These are phyloP conservation scores for Petromus typicus DNA, from an alignment of 2,113 vertebrate genomes.

Conservation along the genomic window DNA sequence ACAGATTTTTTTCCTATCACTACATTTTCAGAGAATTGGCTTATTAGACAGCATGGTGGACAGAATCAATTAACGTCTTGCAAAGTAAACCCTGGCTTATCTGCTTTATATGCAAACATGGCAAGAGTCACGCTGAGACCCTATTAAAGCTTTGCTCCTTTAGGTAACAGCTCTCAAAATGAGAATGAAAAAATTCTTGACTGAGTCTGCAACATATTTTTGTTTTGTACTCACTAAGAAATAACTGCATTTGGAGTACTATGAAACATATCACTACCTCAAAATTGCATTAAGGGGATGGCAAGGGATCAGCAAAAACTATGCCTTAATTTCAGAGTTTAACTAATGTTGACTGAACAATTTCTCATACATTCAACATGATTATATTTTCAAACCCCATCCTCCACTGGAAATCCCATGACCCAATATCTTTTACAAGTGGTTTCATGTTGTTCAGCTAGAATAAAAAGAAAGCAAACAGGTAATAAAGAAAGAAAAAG, in stretches of 20 bases:
- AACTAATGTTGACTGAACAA: not conserved
- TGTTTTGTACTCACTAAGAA: constrained; percentile 46
- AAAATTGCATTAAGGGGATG: constrained; percentile 44
- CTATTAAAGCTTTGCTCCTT: constrained; percentile 67
- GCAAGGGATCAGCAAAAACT: not conserved
- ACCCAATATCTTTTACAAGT: not conserved
- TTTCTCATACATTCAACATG: not conserved
- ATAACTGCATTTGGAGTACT: not conserved
- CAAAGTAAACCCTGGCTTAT: constrained; percentile 72
- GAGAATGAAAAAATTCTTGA: constrained; percentile 55
- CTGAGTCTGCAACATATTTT: constrained; percentile 52
- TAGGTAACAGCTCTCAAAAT: constrained; percentile 55
- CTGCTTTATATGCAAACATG: constrained; percentile 74
- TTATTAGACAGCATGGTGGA: constrained; percentile 70
- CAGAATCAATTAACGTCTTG: constrained; percentile 76
- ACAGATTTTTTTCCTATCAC: constrained; percentile 19
- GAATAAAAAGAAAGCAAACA: not conserved
- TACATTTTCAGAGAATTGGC: constrained; percentile 68
- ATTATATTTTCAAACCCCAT: not conserved
- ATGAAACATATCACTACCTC: not conserved
- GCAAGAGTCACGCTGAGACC: constrained; percentile 67
- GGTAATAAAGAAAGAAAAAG: not conserved
- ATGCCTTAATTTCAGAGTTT: not conserved
- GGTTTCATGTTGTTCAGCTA: not conserved
- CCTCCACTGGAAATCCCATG: not conserved